Evolutionary conservation across 1,140 invertebrate genomes (phyloP).

Genomic region (Achroia grisella): DNA sequence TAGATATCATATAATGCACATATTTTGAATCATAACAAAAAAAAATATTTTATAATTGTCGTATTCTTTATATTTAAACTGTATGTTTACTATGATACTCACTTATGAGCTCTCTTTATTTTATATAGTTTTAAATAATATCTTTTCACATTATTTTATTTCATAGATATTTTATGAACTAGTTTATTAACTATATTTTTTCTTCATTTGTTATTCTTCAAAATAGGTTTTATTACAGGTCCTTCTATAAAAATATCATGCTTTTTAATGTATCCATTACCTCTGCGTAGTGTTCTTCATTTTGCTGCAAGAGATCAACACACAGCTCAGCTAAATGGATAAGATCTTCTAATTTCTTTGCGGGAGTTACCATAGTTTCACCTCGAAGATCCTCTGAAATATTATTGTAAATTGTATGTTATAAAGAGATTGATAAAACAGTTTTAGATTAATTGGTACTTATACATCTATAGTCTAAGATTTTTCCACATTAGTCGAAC

Average conservation of each 20-base stretch:
- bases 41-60: no score
- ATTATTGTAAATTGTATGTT: no score
- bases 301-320: conserved; percentile 98
- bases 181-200: no score
- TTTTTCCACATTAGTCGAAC: no score
- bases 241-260: conserved; percentile 1
- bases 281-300: conserved; percentile 99
- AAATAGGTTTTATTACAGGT: background rate
- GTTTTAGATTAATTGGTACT: no score
- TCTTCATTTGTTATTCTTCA: background rate
- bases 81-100: no score
- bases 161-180: background rate
- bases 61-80: no score
- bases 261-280: conserved; percentile 75
- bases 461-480: no score
- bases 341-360: conserved; percentile 95
- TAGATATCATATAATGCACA: conserved; percentile 21
- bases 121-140: no score
- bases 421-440: no score
- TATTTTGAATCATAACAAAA: conserved; percentile 1
- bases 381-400: conserved; percentile 85
- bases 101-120: no score
- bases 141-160: no score
- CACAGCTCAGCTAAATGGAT: conserved; percentile 98
- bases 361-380: conserved; percentile 86